Evolutionary conservation across 2,113 vertebrate genomes (phyloP).

Genomic region (Tychaedon coryphoeus): DNA sequence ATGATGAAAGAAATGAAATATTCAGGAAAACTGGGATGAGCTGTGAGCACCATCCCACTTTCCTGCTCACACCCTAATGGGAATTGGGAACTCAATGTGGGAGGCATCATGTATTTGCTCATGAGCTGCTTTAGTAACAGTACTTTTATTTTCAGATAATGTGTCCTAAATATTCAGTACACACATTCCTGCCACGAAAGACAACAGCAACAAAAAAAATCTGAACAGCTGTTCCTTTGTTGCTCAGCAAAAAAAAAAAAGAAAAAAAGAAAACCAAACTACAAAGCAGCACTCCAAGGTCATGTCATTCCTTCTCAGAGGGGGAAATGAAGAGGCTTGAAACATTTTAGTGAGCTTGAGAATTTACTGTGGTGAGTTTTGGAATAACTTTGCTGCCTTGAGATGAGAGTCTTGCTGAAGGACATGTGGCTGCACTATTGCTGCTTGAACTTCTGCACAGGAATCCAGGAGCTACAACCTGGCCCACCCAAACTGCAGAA

Average conservation of each 20-base stretch:
- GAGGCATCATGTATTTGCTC: not conserved
- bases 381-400: not conserved
- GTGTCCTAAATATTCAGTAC: not conserved
- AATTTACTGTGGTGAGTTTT: not conserved
- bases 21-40: not conserved
- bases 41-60: not conserved
- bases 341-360: not conserved
- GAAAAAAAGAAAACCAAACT: not conserved
- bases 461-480: not conserved
- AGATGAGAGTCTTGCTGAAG: not conserved
- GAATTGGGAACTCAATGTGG: not conserved
- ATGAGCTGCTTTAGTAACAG: not conserved
- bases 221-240: conserved; percentile 1
- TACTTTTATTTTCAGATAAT: not conserved
- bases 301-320: not conserved
- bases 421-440: not conserved
- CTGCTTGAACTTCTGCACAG: not conserved
- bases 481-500: not conserved
- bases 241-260: not conserved
- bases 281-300: not conserved
- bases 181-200: not conserved
- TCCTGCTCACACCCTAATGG: not conserved
- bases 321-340: not conserved
- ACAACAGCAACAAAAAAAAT: not conserved
- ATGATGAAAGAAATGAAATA: not conserved